Base-by-base conservation (phyloP, 92 coral and sea anemone species). In the Zoanthus sociatus region DNA sequence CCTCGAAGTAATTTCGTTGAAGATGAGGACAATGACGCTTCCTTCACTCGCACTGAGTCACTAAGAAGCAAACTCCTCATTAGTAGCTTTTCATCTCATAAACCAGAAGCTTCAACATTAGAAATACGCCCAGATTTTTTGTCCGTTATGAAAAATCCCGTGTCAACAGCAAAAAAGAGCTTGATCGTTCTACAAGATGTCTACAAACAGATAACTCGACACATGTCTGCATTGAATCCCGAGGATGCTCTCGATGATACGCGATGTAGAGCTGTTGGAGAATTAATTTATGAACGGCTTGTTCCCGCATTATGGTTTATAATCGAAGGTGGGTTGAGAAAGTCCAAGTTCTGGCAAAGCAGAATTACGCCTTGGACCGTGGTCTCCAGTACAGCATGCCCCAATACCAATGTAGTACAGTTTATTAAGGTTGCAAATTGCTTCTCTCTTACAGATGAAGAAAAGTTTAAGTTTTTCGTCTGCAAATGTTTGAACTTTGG, bases 341-440 rank as follows among this genome's bases (percentile, higher is more conserved):
- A 79, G 8, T 32, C 84, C 26, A 79, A 79, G 71, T 63, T 79
- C 21, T 79, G 84, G 84, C 84, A 63, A 79, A 63, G 73, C 58
- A 44, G 46, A 45, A 42, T 79, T 26, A 79, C 84, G 37, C 84
- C 84, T 11, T 79, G 84, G 84, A 60, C 73, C 17, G 71, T 45
- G 0, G 84, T 79, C 8, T 32, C 55, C 3, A 42, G 33, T 21
- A 79, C 73, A 9, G 30, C 51, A 5, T 17, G 42, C 18, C 84
- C 17, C 20, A 51, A 68, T 4, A 17, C 6, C 11, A 50, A 63
- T n/a, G 7, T 79, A 26, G 46, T 42, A 20, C 71, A 31, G 5
- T 12, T 79, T 26, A 42, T 61, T 13, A 33, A 79, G 37, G 84
- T 53, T 2, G 72, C 84, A 37, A 79, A 79, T n/a, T 79, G 84